These are phyloP conservation scores for Theocolax elegans DNA, from an alignment of 1,140 invertebrate genomes.

Conservation along the genomic window DNA sequence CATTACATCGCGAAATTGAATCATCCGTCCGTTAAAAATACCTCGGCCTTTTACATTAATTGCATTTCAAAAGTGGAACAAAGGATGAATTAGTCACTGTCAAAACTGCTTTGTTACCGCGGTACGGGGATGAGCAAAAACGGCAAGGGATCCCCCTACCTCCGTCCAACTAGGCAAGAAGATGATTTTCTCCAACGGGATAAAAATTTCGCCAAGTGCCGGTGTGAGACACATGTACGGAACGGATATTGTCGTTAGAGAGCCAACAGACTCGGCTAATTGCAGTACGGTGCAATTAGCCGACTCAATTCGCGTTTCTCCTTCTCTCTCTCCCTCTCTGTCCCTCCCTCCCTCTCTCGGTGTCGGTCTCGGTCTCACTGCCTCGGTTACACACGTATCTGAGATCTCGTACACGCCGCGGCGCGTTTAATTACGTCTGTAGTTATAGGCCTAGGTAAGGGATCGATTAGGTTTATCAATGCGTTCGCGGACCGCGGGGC, in stretches of 20 bases:
- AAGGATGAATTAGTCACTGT: slow-evolving; percentile 13
- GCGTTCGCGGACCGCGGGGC: background rate
- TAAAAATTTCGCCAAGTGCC: background rate
- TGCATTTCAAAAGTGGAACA: slow-evolving; percentile 6
- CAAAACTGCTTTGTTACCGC: slow-evolving; percentile 11
- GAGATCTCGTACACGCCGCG: background rate
- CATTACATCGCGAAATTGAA: background rate
- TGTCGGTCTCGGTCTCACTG: background rate
- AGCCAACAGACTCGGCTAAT: slow-evolving; percentile 36
- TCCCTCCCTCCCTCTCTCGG: background rate
- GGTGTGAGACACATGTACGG: background rate
- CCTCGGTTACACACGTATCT: background rate
- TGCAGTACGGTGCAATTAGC: slow-evolving; percentile 36
- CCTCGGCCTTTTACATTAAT: slow-evolving; percentile 11
- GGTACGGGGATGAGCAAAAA: too few species aligned
- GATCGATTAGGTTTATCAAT: slow-evolving; percentile 34
- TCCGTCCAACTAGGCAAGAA: background rate
- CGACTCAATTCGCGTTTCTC: slow-evolving; percentile 24
- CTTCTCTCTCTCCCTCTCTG: background rate
- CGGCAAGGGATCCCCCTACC: background rate
- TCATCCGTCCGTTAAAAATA: background rate
- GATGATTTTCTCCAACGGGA: background rate
- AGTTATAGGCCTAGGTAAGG: slow-evolving; percentile 5
- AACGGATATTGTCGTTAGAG: slow-evolving; percentile 33
- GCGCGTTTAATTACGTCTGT: slow-evolving; percentile 20